Percentiles rank a stretch among this genome's conserved stretches.
Conservation (phyloP, 2,888 invertebrate species). For the Dorcus hopei region DNA sequence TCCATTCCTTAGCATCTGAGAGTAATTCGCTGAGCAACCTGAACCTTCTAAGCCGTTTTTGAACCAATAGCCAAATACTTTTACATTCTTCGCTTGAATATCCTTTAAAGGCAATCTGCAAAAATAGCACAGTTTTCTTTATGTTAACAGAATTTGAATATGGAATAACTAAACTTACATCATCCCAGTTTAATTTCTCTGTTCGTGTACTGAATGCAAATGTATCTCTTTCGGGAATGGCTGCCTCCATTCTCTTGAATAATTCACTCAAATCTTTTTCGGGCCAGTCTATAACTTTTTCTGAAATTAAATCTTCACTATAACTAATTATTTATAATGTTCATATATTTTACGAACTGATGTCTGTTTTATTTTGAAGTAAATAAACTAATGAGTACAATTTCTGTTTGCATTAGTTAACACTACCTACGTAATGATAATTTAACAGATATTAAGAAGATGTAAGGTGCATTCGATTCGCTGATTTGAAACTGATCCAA, state of each 20-base stretch:
- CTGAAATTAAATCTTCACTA: background rate
- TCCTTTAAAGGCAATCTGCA: constrained; percentile 49
- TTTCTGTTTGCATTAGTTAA: no score
- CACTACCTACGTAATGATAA: no score
- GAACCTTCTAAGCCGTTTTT: constrained; percentile 49
- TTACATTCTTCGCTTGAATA: constrained; percentile 52
- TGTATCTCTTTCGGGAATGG: constrained; percentile 50
- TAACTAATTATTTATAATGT: no score
- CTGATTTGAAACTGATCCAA: no score
- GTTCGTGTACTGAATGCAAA: constrained; percentile 46
- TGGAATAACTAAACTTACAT: constrained; percentile 34
- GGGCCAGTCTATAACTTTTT: constrained; percentile 27
- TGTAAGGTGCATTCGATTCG: no score
- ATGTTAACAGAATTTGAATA: background rate
- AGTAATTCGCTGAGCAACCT: constrained; percentile 52
- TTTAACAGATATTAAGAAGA: no score
- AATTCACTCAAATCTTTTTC: constrained; percentile 48
- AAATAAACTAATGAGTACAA: no score
- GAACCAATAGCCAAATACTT: constrained; percentile 49
- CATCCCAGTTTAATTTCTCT: constrained; percentile 51
- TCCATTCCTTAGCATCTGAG: constrained; percentile 50
- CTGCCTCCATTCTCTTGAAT: constrained; percentile 45
- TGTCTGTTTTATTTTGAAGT: no score
- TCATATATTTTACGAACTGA: no score
- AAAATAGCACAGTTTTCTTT: constrained; percentile 1